A percentile compares a stretch with the other conserved stretches of the same genome.
Evolutionary conservation across 2,888 invertebrate genomes (phyloP).

Genomic region (Nomada fucata): DNA sequence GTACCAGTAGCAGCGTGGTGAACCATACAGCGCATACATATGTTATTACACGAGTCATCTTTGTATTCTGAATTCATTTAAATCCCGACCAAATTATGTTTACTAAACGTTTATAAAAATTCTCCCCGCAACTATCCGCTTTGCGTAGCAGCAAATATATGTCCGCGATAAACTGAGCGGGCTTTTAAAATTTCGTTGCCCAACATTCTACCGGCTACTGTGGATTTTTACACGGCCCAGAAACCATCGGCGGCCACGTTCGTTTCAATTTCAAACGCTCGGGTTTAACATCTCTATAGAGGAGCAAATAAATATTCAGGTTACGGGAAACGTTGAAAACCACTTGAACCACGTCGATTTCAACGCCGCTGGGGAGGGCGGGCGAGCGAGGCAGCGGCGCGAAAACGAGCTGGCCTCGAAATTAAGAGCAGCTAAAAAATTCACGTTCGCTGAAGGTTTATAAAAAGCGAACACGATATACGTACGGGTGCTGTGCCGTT

Average conservation of each 20-base stretch:
- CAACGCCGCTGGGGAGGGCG: conserved; percentile 12
- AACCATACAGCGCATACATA: no score
- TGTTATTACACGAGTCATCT: no score
- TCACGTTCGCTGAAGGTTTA: conserved; percentile 29
- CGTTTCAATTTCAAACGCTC: conserved; percentile 47
- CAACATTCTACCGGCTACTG: neutral
- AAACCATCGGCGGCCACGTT: conserved; percentile 18
- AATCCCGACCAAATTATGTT: no score
- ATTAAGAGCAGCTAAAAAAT: conserved; percentile 30
- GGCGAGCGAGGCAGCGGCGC: conserved; percentile 21
- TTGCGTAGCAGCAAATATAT: neutral
- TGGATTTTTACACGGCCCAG: conserved; percentile 15
- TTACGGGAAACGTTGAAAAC: conserved; percentile 38
- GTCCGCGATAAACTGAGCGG: neutral
- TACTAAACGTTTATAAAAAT: no score
- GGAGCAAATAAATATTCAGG: conserved; percentile 49
- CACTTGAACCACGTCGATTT: conserved; percentile 47
- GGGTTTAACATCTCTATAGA: conserved; percentile 26
- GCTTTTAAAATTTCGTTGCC: neutral
- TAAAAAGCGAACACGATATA: neutral
- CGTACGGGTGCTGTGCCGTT: neutral
- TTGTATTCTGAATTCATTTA: no score
- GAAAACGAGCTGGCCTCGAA: conserved; percentile 26
- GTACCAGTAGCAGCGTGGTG: no score
- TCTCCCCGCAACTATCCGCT: no score